phyloP scores from a whole-genome alignment of 1,140 invertebrate species.

The Ruditapes philippinarum region DNA sequence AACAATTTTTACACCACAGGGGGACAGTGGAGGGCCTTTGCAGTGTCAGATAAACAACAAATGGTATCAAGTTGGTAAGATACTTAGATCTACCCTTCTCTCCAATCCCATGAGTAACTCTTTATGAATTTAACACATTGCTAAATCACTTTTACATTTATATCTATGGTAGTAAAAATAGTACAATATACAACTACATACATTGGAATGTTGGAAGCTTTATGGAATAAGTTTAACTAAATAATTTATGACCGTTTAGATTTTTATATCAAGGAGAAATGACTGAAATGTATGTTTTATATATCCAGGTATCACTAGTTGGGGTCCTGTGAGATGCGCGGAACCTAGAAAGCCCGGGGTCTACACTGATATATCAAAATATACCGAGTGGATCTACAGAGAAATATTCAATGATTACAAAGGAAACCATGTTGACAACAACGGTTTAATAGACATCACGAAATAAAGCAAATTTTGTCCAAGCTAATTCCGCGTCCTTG shows the following conservation, averaged over 20 bases:
- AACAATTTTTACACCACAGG: not conserved
- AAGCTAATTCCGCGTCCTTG: too few relatives aligned
- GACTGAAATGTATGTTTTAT: too few relatives aligned
- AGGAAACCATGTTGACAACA: not conserved
- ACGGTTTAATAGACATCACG: not conserved
- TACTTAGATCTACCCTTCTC: too few relatives aligned
- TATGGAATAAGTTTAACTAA: too few relatives aligned
- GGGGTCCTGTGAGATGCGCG: not conserved
- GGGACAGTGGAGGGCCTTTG: not conserved
- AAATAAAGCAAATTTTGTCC: not conserved
- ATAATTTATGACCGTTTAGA: too few relatives aligned
- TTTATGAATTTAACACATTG: too few relatives aligned
- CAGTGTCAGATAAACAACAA: not conserved
- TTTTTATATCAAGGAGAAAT: too few relatives aligned
- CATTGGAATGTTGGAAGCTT: too few relatives aligned
- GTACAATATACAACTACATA: too few relatives aligned
- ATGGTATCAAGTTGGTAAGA: conserved; percentile 5
- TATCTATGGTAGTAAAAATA: too few relatives aligned
- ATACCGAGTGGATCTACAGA: conserved; percentile 1
- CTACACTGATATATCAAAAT: conserved; percentile 1
- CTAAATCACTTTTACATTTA: too few relatives aligned
- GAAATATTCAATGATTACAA: not conserved
- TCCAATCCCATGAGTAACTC: too few relatives aligned
- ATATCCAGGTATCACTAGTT: conserved; percentile 12
- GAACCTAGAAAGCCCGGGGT: not conserved